These are phyloP conservation scores for Erinaceus europaeus DNA, from an alignment of 2,113 vertebrate genomes.

Conservation along the genomic window DNA sequence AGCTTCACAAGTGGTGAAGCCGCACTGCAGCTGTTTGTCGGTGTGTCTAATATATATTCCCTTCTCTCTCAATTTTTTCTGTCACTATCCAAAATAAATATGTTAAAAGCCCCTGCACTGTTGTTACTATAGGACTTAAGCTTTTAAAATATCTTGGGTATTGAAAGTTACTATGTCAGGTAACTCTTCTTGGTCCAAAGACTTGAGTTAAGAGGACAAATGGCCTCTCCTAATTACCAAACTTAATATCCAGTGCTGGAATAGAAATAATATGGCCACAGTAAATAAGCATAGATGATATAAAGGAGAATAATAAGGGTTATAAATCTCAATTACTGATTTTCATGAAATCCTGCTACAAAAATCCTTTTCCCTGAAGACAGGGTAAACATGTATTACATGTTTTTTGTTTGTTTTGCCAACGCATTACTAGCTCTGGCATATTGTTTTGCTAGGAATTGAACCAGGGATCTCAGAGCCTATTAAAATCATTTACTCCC, in stretches of 20 bases:
- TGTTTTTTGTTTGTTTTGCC: too few relatives aligned
- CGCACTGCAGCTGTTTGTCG: too few relatives aligned
- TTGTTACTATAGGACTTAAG: neutral
- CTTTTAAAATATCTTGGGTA: neutral
- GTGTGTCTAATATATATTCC: too few relatives aligned
- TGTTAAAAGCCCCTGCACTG: neutral
- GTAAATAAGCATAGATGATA: neutral
- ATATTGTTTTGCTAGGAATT: too few relatives aligned
- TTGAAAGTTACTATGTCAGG: neutral
- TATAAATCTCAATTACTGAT: neutral
- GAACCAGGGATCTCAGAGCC: too few relatives aligned
- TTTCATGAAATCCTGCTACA: neutral
- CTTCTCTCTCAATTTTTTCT: too few relatives aligned
- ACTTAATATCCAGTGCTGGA: neutral
- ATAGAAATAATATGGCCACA: neutral
- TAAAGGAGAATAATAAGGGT: neutral
- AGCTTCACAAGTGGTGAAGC: too few relatives aligned
- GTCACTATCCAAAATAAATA: neutral
- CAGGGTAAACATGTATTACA: too few relatives aligned
- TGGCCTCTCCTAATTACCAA: neutral
- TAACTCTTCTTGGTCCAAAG: neutral
- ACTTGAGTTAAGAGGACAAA: neutral
- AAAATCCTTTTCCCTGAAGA: neutral
- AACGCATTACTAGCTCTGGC: too few relatives aligned
- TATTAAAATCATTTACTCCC: too few relatives aligned